Evolutionary conservation across 2,888 invertebrate genomes (phyloP).

Genomic region (Apodemia duryi): DNA sequence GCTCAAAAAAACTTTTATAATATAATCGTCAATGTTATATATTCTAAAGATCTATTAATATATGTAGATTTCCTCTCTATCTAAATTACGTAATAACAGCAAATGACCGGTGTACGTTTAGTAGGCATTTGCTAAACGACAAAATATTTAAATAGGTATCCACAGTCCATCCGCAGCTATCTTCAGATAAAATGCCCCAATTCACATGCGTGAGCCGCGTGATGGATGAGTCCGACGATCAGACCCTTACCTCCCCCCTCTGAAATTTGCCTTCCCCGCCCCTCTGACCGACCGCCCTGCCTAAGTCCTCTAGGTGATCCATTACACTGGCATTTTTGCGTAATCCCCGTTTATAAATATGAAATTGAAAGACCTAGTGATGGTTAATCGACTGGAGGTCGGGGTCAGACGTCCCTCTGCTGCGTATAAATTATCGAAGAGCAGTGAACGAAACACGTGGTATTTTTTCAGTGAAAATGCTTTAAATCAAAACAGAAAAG

Average conservation of each 20-base stretch:
- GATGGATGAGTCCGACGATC: conserved; percentile 78
- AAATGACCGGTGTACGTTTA: conserved; percentile 7
- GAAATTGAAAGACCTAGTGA: conserved; percentile 76
- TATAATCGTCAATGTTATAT: too few species aligned
- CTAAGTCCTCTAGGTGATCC: conserved; percentile 77
- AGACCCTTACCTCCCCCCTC: conserved; percentile 66
- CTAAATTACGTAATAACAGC: neutral
- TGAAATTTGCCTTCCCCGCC: conserved; percentile 69
- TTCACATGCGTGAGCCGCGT: conserved; percentile 77
- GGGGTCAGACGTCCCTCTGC: conserved; percentile 64
- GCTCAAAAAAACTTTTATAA: too few species aligned
- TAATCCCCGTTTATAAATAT: conserved; percentile 79
- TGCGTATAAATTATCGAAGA: conserved; percentile 60
- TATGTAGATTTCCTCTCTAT: neutral
- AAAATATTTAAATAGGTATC: conserved; percentile 74
- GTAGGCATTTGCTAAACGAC: conserved; percentile 55
- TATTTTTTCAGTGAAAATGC: conserved; percentile 22
- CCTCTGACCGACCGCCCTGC: conserved; percentile 49
- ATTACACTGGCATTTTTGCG: conserved; percentile 78
- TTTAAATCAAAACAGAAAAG: conserved; percentile 28
- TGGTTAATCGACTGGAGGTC: conserved; percentile 78
- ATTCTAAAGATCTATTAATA: neutral
- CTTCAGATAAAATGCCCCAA: conserved; percentile 77
- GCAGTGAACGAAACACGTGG: conserved; percentile 31
- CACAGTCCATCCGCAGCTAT: conserved; percentile 64